phyloP scores from a whole-genome alignment of 2,888 invertebrate genomes.

The Pterostichus niger region DNA sequence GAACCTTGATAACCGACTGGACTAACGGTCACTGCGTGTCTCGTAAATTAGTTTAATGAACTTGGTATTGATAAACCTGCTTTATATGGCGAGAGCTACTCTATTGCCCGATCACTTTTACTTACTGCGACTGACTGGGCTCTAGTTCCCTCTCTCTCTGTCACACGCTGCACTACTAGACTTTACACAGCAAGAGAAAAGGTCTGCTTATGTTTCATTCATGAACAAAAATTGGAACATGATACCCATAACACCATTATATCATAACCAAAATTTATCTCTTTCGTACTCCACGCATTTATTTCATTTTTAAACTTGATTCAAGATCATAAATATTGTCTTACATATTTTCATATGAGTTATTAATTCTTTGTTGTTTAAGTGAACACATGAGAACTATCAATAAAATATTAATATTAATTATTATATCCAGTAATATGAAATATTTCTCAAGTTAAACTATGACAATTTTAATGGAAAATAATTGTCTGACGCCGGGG shows the following conservation, averaged over 20 bases:
- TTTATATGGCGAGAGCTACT: conserved; percentile 67
- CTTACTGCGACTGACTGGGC: conserved; percentile 63
- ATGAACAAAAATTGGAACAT: conserved; percentile 49
- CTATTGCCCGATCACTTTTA: conserved; percentile 69
- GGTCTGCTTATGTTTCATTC: conserved; percentile 49
- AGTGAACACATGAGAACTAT: too few species aligned
- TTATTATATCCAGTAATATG: too few species aligned
- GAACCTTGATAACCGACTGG: conserved; percentile 64
- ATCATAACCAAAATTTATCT: conserved; percentile 5
- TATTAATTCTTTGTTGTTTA: too few species aligned
- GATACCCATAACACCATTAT: conserved; percentile 38
- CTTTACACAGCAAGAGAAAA: conserved; percentile 13
- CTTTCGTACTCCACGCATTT: too few species aligned
- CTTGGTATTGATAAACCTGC: conserved; percentile 71
- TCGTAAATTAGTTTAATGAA: conserved; percentile 71
- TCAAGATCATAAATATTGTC: too few species aligned
- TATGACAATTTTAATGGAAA: too few species aligned
- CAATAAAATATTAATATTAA: too few species aligned
- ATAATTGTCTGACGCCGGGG: too few species aligned
- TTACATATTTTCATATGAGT: too few species aligned
- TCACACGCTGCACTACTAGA: neutral
- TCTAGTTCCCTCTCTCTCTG: conserved; percentile 21
- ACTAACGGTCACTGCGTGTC: conserved; percentile 66
- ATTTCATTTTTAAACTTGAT: too few species aligned
- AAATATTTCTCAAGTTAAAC: too few species aligned